phyloP scores from a whole-genome alignment of 1,140 invertebrate genomes.

The Philaenus spumarius region DNA sequence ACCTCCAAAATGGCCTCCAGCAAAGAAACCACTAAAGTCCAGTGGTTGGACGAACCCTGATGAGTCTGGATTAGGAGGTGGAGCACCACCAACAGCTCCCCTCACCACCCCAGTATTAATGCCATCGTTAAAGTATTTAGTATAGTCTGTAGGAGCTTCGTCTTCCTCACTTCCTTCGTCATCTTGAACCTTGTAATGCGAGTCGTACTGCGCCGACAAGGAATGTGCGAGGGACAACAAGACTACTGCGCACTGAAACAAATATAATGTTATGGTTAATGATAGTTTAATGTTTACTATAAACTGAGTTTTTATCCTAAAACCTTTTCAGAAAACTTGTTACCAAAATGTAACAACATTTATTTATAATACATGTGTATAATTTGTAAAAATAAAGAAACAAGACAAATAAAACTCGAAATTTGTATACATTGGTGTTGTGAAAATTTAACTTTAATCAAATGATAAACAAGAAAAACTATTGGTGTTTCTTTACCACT shows the following conservation, averaged over 20 bases:
- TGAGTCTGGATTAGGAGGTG: neutral
- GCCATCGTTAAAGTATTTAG: slow-evolving; percentile 4
- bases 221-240: neutral
- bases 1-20: slow-evolving; percentile 6
- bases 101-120: neutral
- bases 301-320: too few species aligned
- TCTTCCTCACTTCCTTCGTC: slow-evolving; percentile 1
- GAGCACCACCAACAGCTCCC: neutral
- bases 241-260: neutral
- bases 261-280: too few species aligned
- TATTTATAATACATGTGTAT: too few species aligned
- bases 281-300: too few species aligned
- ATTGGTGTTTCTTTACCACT: too few species aligned
- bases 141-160: neutral
- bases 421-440: too few species aligned
- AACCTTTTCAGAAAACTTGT: too few species aligned
- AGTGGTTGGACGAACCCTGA: slow-evolving; percentile 16
- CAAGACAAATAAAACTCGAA: too few species aligned
- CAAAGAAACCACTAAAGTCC: slow-evolving; percentile 14
- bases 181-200: neutral
- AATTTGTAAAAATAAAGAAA: too few species aligned
- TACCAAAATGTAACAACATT: too few species aligned
- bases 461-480: too few species aligned
- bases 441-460: too few species aligned
- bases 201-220: neutral